Conservation (phyloP, 2,888 invertebrate species). For the Latrodectus hesperus region DNA sequence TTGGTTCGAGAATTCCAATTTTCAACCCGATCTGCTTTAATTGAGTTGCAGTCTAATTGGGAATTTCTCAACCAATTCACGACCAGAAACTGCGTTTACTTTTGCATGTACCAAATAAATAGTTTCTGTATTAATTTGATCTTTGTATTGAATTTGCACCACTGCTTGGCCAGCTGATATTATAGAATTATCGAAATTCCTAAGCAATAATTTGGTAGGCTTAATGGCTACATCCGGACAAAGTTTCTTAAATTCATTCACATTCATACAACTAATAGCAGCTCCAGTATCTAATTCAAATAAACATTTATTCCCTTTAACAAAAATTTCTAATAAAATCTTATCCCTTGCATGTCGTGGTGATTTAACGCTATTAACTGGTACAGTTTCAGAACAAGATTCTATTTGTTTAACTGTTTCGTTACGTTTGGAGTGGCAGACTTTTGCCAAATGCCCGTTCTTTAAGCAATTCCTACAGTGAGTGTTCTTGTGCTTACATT, state of each 20-base stretch:
- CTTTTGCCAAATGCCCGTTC: slow-evolving; percentile 17
- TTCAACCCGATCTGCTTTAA: neutral
- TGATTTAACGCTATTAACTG: slow-evolving; percentile 21
- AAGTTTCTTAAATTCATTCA: slow-evolving; percentile 21
- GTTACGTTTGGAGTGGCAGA: slow-evolving; percentile 13
- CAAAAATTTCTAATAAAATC: slow-evolving; percentile 16
- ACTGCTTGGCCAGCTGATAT: slow-evolving; percentile 51
- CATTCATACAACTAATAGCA: slow-evolving; percentile 19
- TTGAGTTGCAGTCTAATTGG: no score
- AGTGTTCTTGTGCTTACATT: neutral
- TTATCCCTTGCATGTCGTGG: slow-evolving; percentile 16
- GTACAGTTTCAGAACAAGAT: slow-evolving; percentile 16
- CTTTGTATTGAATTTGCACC: slow-evolving; percentile 50
- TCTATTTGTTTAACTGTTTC: slow-evolving; percentile 19
- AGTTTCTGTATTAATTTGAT: slow-evolving; percentile 46
- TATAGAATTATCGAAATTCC: slow-evolving; percentile 45
- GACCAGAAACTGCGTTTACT: slow-evolving; percentile 33
- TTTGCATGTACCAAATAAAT: slow-evolving; percentile 48
- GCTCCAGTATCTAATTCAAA: slow-evolving; percentile 18
- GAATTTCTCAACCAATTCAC: no score
- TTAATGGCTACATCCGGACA: slow-evolving; percentile 28
- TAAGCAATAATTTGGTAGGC: slow-evolving; percentile 33
- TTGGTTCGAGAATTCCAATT: neutral
- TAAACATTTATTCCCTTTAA: slow-evolving; percentile 19
- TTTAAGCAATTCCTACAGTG: neutral